Conservation (phyloP, 2,113 vertebrate genomes). For the Pampusana beccarii region DNA sequence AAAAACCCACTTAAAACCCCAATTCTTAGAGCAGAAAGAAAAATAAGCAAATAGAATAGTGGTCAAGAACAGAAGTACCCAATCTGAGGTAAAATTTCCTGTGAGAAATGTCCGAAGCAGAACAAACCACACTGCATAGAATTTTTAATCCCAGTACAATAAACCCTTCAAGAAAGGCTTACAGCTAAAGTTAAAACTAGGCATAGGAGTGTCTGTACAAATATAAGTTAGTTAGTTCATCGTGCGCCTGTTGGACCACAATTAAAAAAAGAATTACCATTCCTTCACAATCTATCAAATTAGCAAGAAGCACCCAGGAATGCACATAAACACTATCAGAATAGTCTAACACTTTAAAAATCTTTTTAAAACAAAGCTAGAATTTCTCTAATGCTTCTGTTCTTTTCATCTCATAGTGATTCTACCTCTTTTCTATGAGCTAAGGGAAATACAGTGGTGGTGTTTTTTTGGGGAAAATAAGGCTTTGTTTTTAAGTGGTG, state of each 20-base stretch:
- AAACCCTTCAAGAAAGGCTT: neutral
- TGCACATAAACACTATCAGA: neutral
- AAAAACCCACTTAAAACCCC: fast-evolving
- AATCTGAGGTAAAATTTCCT: neutral
- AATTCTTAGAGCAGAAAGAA: neutral
- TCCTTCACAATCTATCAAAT: neutral
- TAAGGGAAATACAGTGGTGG: neutral
- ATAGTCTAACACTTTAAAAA: neutral
- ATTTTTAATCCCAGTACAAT: neutral
- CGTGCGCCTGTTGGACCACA: neutral
- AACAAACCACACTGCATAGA: neutral
- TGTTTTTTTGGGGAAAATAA: neutral
- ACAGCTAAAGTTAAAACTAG: neutral
- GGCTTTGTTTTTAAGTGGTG: neutral
- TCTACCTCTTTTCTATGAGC: neutral
- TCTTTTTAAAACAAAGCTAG: neutral
- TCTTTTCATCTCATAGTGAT: neutral
- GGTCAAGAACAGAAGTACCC: neutral
- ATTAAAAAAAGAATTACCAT: neutral
- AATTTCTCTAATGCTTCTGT: neutral
- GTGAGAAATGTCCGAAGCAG: neutral
- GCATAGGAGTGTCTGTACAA: neutral
- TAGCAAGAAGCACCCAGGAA: neutral
- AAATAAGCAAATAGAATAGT: neutral
- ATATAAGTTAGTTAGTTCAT: neutral